phyloP scores from a whole-genome alignment of 2,113 vertebrate genomes.

The Notechis scutatus region DNA sequence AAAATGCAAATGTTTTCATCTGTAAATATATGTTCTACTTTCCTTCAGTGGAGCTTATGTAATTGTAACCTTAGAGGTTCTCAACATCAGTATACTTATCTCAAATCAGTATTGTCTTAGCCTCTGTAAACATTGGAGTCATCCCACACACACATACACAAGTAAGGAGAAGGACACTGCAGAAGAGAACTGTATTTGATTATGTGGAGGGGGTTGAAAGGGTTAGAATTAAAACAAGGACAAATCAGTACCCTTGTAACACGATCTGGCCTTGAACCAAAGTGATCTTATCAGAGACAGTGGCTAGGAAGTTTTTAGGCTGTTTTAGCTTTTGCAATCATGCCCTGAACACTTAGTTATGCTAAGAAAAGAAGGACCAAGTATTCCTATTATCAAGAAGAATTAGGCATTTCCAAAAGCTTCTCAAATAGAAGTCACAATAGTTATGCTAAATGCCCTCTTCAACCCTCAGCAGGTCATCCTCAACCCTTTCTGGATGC shows the following conservation, averaged over 20 bases:
- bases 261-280: constrained; percentile 72
- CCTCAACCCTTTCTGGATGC: constrained; percentile 12
- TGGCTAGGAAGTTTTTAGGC: constrained; percentile 24
- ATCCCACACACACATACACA: constrained; percentile 29
- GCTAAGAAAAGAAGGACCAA: background rate
- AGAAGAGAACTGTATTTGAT: constrained; percentile 62
- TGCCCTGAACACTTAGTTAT: constrained; percentile 1
- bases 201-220: constrained; percentile 35
- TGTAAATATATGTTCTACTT: background rate
- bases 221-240: constrained; percentile 78
- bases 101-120: background rate
- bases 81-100: background rate
- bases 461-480: constrained; percentile 11
- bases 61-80: background rate
- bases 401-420: background rate
- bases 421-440: background rate
- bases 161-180: constrained; percentile 15
- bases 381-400: background rate
- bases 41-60: background rate
- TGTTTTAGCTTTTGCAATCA: constrained; percentile 18
- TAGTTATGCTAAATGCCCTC: constrained; percentile 8
- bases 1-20: background rate
- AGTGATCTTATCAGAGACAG: constrained; percentile 61
- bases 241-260: constrained; percentile 86
- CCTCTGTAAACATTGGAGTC: constrained; percentile 31